These are phyloP conservation scores for Phylloscopus whistleri DNA, from an alignment of 2,113 vertebrate genomes.

Conservation along the genomic window DNA sequence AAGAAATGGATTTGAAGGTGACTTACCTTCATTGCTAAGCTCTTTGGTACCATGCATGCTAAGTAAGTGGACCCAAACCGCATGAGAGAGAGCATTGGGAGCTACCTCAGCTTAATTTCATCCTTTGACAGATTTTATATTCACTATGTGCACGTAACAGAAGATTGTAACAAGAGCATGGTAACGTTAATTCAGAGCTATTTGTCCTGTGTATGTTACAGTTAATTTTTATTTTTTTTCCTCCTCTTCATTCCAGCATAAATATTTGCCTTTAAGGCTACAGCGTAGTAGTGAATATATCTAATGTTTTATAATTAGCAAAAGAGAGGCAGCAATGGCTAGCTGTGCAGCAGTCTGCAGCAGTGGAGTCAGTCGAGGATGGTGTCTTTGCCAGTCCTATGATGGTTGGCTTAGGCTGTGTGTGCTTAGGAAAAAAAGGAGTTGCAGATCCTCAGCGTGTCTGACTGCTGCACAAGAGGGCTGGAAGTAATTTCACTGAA, in stretches of 20 bases:
- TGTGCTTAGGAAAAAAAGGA: not conserved
- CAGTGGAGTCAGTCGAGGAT: not conserved
- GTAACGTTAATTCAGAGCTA: not conserved
- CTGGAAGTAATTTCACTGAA: constrained; percentile 10
- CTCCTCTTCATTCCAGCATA: not conserved
- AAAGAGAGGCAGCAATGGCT: not conserved
- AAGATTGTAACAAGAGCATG: not conserved
- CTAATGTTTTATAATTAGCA: not conserved
- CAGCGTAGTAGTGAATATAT: not conserved
- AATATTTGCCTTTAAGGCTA: not conserved
- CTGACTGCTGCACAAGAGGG: not conserved
- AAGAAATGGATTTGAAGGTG: not conserved
- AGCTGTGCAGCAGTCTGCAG: not conserved
- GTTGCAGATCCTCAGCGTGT: not conserved
- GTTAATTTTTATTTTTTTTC: not conserved
- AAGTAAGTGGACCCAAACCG: not conserved
- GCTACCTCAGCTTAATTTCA: not conserved
- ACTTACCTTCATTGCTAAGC: not conserved
- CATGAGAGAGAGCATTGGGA: not conserved
- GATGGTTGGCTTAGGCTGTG: not conserved
- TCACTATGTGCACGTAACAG: not conserved
- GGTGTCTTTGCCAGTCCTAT: not conserved
- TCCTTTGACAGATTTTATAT: not conserved
- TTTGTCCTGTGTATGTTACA: not conserved
- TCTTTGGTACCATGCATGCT: not conserved